Evolutionary conservation across 2,113 vertebrate species (phyloP).

Genomic region (Myiozetetes cayanensis): DNA sequence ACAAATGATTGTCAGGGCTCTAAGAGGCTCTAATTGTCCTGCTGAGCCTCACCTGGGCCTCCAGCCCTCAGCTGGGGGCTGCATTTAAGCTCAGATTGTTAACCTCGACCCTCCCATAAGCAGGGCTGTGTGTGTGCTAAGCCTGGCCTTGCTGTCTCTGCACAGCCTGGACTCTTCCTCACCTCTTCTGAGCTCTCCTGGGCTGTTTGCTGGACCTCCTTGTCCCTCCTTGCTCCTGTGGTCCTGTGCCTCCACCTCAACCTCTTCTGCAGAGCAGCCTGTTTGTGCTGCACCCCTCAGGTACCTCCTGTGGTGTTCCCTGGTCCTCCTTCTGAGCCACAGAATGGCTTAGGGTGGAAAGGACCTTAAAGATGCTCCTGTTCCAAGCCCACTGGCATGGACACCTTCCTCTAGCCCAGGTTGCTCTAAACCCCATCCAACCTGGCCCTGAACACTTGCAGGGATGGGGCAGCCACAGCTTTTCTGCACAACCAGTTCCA

Average conservation of each 20-base stretch:
- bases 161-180: background rate
- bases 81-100: background rate
- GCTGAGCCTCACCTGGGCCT: background rate
- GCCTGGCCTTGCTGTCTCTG: background rate
- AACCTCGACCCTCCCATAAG: accelerated
- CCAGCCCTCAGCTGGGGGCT: background rate
- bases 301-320: background rate
- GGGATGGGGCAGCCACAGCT: background rate
- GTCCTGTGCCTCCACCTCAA: background rate
- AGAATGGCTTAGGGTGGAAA: background rate
- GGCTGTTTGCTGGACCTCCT: background rate
- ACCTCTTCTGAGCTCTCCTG: accelerated
- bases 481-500: accelerated
- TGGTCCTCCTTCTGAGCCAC: background rate
- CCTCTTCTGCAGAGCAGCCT: background rate
- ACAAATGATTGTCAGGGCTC: background rate
- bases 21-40: background rate
- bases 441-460: background rate
- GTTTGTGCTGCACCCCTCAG: background rate
- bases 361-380: background rate
- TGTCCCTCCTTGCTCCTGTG: background rate
- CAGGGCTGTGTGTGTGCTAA: background rate
- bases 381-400: no score
- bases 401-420: background rate
- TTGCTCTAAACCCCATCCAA: accelerated